These are phyloP conservation scores for Ormyrus labotus DNA, from an alignment of 2,888 invertebrate genomes.

Conservation along the genomic window DNA sequence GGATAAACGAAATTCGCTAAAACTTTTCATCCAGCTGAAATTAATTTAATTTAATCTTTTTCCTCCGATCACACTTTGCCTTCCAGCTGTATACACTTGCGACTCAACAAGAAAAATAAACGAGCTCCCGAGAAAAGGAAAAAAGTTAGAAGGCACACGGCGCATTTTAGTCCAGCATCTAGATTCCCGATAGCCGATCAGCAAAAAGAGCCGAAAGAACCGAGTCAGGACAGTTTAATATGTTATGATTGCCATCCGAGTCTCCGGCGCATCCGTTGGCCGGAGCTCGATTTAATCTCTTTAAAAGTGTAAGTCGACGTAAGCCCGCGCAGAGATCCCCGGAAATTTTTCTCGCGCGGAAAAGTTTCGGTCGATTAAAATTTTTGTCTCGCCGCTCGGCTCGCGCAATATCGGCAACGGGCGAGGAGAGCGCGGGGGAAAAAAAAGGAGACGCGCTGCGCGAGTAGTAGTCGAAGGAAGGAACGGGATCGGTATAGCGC, in stretches of 20 bases:
- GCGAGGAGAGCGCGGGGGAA: not conserved
- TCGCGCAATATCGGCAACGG: slow-evolving; percentile 42
- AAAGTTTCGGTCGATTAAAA: slow-evolving; percentile 55
- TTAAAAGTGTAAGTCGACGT: slow-evolving; percentile 53
- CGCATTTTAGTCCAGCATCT: no score
- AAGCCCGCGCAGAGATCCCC: slow-evolving; percentile 28
- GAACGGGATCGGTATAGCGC: slow-evolving; percentile 70
- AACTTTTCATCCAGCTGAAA: not conserved
- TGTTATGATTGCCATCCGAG: slow-evolving; percentile 39
- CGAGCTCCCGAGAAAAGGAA: not conserved
- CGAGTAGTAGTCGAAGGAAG: slow-evolving; percentile 51
- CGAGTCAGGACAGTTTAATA: slow-evolving; percentile 42
- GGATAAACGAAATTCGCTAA: slow-evolving; percentile 9
- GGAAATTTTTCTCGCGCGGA: not conserved
- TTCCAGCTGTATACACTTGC: no score
- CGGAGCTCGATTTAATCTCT: slow-evolving; percentile 42
- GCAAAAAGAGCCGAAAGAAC: not conserved
- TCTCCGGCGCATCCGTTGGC: slow-evolving; percentile 26
- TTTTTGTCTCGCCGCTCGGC: slow-evolving; percentile 38
- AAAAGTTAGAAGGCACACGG: not conserved
- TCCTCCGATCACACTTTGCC: no score
- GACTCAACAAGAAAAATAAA: no score
- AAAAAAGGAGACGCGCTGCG: not conserved
- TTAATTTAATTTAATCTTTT: no score
- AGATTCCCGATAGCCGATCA: no score